These are phyloP conservation scores for Xiphophorus hellerii DNA, from an alignment of 2,113 vertebrate genomes.

Conservation along the genomic window DNA sequence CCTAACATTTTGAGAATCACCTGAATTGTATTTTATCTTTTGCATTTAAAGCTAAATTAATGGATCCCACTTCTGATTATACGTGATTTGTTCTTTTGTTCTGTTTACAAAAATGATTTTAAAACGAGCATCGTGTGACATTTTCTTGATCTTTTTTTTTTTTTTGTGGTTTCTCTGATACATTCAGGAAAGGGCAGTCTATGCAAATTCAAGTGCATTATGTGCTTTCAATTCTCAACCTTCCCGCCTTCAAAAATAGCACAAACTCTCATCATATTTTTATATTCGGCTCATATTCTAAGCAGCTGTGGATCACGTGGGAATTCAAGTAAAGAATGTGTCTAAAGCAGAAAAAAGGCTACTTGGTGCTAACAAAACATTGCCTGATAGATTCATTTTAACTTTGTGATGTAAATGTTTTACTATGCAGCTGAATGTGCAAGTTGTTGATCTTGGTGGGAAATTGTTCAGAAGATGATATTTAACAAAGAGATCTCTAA, in stretches of 20 bases:
- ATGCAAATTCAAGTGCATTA: constrained; percentile 3
- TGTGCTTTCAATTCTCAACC: background rate
- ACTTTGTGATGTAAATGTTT: background rate
- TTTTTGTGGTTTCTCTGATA: too few relatives aligned
- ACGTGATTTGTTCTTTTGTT: background rate
- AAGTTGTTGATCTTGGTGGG: background rate
- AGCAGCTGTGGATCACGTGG: background rate
- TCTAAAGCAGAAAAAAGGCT: too few relatives aligned
- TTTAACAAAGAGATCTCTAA: background rate
- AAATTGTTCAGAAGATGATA: too few relatives aligned
- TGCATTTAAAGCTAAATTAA: background rate
- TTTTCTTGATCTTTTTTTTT: background rate
- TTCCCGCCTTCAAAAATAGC: background rate
- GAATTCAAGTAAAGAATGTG: background rate
- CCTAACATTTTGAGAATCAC: background rate
- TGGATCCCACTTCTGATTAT: background rate
- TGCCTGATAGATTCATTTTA: too few relatives aligned
- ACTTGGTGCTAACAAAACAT: too few relatives aligned
- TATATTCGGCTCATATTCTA: background rate
- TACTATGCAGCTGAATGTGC: background rate
- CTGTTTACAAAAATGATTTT: background rate
- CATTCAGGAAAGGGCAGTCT: background rate
- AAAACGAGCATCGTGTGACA: background rate
- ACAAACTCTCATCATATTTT: background rate
- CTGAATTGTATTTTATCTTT: background rate